A percentile compares a stretch with the other conserved stretches of the same genome.
Conservation (phyloP, 2,797 vertebrate species). For the Calcarius lapponicus region DNA sequence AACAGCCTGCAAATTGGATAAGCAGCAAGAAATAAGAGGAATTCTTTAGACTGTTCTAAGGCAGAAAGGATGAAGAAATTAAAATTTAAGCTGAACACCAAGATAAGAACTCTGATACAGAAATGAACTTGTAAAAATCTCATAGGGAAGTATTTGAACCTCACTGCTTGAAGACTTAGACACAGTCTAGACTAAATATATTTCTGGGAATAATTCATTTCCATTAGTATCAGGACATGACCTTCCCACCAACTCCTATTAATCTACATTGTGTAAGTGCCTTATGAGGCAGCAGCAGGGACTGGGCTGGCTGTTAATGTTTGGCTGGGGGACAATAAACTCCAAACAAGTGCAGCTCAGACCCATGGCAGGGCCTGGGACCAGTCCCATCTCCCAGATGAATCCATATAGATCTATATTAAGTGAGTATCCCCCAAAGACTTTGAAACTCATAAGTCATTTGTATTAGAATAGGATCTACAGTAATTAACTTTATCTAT, state of each 20-base stretch:
- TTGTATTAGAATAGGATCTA: not conserved
- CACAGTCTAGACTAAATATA: not conserved
- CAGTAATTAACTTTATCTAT: not conserved
- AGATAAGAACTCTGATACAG: not conserved
- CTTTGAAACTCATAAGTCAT: not conserved
- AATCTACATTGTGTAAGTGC: not conserved
- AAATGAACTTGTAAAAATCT: not conserved
- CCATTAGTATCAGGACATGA: not conserved
- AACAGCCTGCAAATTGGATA: not conserved
- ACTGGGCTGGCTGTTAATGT: not conserved
- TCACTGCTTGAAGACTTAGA: not conserved
- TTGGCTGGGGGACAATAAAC: not conserved
- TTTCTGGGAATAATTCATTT: conserved; percentile 6
- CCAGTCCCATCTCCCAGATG: not conserved
- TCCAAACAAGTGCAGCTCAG: not conserved
- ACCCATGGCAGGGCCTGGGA: not conserved
- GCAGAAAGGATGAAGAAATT: not conserved
- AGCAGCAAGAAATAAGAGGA: not conserved
- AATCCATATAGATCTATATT: not conserved
- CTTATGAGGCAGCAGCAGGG: not conserved
- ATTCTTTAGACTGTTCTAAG: not conserved
- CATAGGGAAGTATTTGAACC: not conserved
- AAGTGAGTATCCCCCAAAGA: not conserved
- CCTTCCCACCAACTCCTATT: not conserved
- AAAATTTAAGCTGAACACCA: not conserved